Base-by-base conservation (phyloP, 2,797 vertebrate genomes). In the Chaunax sp. region DNA sequence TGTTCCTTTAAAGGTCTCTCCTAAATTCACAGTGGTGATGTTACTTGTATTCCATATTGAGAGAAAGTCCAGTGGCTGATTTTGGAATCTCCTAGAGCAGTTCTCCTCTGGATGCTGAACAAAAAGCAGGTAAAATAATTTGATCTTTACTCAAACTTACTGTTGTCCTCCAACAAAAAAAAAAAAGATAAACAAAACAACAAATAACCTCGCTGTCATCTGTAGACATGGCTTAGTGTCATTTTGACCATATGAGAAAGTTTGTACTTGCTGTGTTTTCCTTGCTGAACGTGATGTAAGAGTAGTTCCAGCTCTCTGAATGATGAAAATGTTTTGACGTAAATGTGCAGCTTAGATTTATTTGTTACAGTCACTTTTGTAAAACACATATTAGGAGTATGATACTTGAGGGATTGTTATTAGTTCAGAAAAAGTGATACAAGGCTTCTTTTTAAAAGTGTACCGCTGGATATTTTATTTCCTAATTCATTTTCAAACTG, bases 1-100 rank as follows among this genome's bases (percentile, higher is more conserved):
- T 91, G 87, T 87, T 81, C 64, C 90, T 91, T 91, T 91, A 89
- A 91, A 82, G 80, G 77, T 81, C 64, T 54, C 81, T 87, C 84
- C 85, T 82, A 45, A 76, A 50, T 69, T 65, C 57, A 68, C 46
- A n/a, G 46, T 11, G n/a, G 80, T 90, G 81, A 90, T 73, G 72
- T 73, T 72, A 75, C 61, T 61, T 77, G 64, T 82, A 86, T 90
- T 90, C 87, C 90, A 85, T 79, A 82, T 86, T 80, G 70, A 90
- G 56, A 86, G 78, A 78, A 81, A 69, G 81, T 91, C 87, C 87
- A 87, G 82, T 63, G 82, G 85, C 62, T 72, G 80, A 86, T 81
- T 15, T 73, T 85, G 87, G 89, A 82, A 80, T 83, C 80, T 87
- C 84, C 82, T 71, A 84, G 72, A 73, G 69, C 53, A 47, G n/a